Conservation (phyloP, 2,797 vertebrate species). For the Mycteria americana region DNA sequence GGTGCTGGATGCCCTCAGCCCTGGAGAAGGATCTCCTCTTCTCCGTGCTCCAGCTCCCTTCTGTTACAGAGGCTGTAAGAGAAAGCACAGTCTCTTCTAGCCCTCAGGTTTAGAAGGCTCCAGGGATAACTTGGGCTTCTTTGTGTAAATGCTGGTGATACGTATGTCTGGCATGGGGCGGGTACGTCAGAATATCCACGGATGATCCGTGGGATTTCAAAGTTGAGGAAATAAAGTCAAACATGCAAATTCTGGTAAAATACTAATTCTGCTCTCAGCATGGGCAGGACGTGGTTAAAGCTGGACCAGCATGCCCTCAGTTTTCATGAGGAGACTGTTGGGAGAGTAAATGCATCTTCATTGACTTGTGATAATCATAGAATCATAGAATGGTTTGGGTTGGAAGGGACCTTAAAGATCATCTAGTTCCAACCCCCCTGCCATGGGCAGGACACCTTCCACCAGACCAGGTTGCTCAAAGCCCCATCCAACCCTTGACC, state of each 20-base stretch:
- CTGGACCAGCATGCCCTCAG: not conserved
- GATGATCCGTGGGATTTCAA: not conserved
- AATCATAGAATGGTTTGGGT: no score
- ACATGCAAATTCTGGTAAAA: not conserved
- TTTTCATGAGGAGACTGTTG: not conserved
- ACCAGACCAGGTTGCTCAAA: no score
- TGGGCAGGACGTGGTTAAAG: not conserved
- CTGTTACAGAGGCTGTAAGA: not conserved
- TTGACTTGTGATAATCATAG: not conserved
- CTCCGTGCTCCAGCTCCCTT: not conserved
- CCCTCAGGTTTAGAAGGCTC: not conserved
- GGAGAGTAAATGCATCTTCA: not conserved
- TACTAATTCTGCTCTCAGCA: not conserved
- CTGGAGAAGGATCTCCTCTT: not conserved
- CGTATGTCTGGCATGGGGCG: not conserved
- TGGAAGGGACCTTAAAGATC: no score
- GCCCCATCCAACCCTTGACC: no score
- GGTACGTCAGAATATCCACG: not conserved
- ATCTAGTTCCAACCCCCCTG: no score
- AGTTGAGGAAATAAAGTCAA: not conserved
- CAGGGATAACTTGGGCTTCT: not conserved
- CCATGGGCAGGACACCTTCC: no score
- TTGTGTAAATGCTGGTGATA: not conserved
- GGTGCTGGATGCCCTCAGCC: not conserved
- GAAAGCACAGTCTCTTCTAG: not conserved